These are phyloP conservation scores for Atrichornis clamosus DNA, from an alignment of 2,113 vertebrate genomes.

Conservation along the genomic window DNA sequence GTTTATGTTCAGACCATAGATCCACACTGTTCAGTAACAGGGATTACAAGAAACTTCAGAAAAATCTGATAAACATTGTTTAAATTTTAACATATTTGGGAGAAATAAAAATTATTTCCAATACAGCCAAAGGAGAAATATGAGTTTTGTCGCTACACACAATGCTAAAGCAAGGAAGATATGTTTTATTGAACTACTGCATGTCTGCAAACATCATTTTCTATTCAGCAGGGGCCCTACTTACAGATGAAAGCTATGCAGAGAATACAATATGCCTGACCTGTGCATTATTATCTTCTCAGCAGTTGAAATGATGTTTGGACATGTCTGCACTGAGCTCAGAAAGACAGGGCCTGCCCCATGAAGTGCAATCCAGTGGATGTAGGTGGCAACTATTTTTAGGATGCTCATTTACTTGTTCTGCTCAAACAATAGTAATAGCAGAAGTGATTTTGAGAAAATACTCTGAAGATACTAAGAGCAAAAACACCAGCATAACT, in stretches of 20 bases:
- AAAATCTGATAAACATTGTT: neutral
- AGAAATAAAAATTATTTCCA: neutral
- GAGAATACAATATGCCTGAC: neutral
- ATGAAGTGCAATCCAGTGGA: neutral
- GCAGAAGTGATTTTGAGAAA: neutral
- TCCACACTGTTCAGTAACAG: neutral
- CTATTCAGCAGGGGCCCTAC: neutral
- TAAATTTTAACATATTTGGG: neutral
- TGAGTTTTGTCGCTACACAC: neutral
- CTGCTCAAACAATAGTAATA: neutral
- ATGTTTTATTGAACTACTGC: neutral
- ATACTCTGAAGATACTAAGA: neutral
- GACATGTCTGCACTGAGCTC: neutral
- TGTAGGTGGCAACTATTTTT: neutral
- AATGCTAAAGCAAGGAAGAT: neutral
- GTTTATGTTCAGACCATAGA: neutral
- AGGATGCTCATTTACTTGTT: neutral
- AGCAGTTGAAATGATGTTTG: neutral
- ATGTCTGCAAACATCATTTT: neutral
- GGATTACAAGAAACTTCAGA: neutral
- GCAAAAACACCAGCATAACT: neutral
- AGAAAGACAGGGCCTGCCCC: neutral
- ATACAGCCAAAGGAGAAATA: neutral
- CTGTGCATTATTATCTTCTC: neutral
- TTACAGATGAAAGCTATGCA: neutral